A percentile compares a stretch with the other conserved stretches of the same genome.
Evolutionary conservation across 2,113 vertebrate genomes (phyloP).

Genomic region (Crypturellus undulatus): DNA sequence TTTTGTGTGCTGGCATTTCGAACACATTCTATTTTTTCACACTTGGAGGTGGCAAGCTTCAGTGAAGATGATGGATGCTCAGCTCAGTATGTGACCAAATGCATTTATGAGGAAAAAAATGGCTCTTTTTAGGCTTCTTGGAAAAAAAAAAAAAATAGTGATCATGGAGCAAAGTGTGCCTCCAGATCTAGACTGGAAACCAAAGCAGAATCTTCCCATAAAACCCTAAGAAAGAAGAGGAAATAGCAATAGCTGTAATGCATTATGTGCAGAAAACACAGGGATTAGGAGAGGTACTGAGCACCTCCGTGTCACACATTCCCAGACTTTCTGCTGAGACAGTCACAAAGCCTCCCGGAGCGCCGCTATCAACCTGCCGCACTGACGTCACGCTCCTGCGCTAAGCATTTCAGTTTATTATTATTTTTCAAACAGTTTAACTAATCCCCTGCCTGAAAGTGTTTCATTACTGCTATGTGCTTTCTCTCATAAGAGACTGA

Average conservation of each 20-base stretch:
- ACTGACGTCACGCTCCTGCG: neutral
- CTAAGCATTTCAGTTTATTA: neutral
- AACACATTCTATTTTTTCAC: neutral
- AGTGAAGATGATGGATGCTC: rapidly evolving
- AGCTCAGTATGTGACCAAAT: neutral
- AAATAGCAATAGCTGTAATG: neutral
- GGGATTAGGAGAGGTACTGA: neutral
- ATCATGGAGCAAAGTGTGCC: neutral
- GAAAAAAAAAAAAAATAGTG: neutral
- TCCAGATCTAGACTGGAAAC: neutral
- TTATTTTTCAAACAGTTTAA: neutral
- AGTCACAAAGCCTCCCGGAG: neutral
- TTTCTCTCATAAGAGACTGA: neutral
- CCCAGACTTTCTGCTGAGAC: neutral
- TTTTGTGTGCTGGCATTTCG: neutral
- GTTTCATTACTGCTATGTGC: neutral
- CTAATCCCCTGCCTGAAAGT: neutral
- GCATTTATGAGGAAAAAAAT: neutral
- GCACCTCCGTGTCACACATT: neutral
- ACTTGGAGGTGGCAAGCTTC: neutral
- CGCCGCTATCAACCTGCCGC: rapidly evolving
- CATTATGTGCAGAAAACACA: neutral
- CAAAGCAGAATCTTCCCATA: neutral
- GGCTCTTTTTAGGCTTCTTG: neutral
- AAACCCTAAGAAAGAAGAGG: neutral